Percentiles rank a stretch among this genome's conserved stretches.
phyloP scores from a whole-genome alignment of 2,113 vertebrate species.

The Poecilia latipinna region DNA sequence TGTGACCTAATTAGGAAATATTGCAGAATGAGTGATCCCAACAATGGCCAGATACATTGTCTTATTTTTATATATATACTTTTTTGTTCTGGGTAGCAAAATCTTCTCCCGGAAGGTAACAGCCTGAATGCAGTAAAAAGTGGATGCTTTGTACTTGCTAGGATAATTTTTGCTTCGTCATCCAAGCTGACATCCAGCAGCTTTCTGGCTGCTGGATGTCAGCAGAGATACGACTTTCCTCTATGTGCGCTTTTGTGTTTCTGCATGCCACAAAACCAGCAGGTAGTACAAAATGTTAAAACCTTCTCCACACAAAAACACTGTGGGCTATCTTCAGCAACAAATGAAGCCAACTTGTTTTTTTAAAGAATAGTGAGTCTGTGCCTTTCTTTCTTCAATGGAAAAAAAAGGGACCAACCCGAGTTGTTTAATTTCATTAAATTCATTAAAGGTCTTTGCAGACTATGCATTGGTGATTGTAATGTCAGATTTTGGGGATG shows the following conservation, averaged over 20 bases:
- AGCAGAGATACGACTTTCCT: background rate
- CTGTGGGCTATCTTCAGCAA: background rate
- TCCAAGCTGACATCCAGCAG: background rate
- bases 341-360: background rate
- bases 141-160: background rate
- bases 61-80: too few relatives aligned
- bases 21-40: too few relatives aligned
- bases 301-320: background rate
- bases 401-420: background rate
- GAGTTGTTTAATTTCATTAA: too few relatives aligned
- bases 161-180: background rate
- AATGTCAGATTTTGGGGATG: too few relatives aligned
- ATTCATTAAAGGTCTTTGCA: too few relatives aligned
- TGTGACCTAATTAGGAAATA: too few relatives aligned
- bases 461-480: too few relatives aligned
- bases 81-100: too few relatives aligned
- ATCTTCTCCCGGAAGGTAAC: too few relatives aligned
- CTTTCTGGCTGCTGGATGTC: background rate
- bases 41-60: too few relatives aligned
- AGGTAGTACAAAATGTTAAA: background rate
- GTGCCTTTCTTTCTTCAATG: too few relatives aligned
- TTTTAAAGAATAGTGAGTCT: background rate
- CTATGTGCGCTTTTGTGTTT: background rate
- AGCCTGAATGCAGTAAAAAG: background rate
- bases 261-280: background rate